Percentiles rank a stretch among this genome's conserved stretches.
Evolutionary conservation across 2,113 vertebrate genomes (phyloP).

Genomic region (Gymnorhina tibicen): DNA sequence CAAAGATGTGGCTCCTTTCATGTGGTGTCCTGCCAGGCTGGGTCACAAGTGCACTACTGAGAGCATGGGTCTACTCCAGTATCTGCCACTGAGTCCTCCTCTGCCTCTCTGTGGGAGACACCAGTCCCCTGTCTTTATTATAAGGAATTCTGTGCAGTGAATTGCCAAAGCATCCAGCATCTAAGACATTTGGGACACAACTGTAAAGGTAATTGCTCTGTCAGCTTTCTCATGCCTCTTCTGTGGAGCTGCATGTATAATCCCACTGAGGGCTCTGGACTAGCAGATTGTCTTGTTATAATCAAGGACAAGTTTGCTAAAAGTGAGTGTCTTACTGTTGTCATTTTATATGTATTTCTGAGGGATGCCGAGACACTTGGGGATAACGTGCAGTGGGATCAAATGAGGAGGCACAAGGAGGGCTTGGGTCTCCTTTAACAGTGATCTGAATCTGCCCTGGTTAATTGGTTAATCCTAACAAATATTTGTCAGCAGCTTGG

Average conservation of each 20-base stretch:
- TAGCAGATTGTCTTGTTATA: not conserved
- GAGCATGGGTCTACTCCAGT: not conserved
- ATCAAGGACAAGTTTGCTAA: not conserved
- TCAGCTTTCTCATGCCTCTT: not conserved
- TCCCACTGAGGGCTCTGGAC: accelerated
- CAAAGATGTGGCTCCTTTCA: not conserved
- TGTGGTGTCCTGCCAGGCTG: not conserved
- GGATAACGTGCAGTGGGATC: not conserved
- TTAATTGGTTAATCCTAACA: not conserved
- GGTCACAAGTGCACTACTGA: not conserved
- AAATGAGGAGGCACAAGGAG: not conserved
- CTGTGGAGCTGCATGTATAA: not conserved
- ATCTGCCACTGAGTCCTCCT: not conserved
- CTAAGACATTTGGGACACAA: not conserved
- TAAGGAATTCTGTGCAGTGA: not conserved
- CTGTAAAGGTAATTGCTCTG: not conserved
- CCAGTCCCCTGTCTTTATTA: not conserved
- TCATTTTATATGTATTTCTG: not conserved
- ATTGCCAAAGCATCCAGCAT: not conserved
- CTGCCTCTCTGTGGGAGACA: not conserved
- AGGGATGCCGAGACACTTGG: not conserved
- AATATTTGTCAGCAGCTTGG: not conserved
- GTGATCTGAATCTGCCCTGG: not conserved
- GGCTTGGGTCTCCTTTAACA: not conserved
- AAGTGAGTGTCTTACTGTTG: not conserved